Base-by-base conservation (phyloP, 1,140 invertebrate species). In the Apis dorsata region DNA sequence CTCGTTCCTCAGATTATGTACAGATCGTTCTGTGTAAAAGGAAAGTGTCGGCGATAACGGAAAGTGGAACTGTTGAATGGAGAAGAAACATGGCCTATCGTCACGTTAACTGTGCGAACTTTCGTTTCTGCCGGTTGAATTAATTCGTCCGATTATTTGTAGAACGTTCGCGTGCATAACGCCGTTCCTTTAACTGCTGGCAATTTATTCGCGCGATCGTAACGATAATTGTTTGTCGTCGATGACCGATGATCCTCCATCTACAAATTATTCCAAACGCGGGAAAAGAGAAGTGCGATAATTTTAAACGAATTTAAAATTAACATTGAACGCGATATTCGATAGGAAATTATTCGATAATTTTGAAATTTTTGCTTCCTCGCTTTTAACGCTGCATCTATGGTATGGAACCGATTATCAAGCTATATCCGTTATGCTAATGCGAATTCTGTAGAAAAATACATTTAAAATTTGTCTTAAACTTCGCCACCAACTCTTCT, bases 1-100 rank as follows among this genome's bases (percentile, higher is more conserved):
- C n/a, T 55, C 49, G 69, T 74, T 49, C 34, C 13, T 44, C 24
- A 13, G 73, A 75, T 75, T 75, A 75, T 75, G 60, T 60, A 63
- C 10, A 51, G 59, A 75, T 75, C 73, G 73, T 1, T 8, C 59
- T n/a, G 28, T 3, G 19, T 49, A 75, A 75, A 75, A 75, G 34
- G 59, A 74, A 74, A n/a, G 44, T 24, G 44, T 51, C 59, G 73
- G 9, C 34, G 10, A 11, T 63, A 57, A 55, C 70, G 12, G 73
- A 28, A 75, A 63, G 21, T 74, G 57, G 34, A 49, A 60, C 12
- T 34, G 55, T 17, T 15, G 28, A 62, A 51, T 12, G 4, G 13
- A 19, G 15, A 65, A 65, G 60, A 65, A 65, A 57, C 8, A 72
- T 72, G 49, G 70, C 24, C 24, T 57, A 57, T 65, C 11, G 49